Conservation (phyloP, 2,797 vertebrate species). For the Huso huso region DNA sequence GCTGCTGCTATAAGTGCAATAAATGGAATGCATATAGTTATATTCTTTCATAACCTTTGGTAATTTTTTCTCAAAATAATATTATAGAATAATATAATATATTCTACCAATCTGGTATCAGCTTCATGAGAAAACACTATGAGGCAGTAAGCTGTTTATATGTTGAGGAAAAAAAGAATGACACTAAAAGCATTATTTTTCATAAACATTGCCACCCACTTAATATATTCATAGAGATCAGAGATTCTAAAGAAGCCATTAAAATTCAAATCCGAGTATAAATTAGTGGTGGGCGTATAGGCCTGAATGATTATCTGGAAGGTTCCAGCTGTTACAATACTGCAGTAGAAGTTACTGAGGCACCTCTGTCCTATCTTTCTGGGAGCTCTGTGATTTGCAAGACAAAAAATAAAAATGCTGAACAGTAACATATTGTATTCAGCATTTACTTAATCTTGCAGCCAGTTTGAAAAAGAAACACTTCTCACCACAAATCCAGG, state of each 20-base stretch:
- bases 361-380: conserved; percentile 1
- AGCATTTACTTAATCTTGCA: conserved; percentile 7
- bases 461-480: conserved; percentile 11
- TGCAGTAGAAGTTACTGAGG: conserved; percentile 1
- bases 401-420: conserved; percentile 15
- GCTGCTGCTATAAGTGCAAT: too few species aligned
- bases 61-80: too few species aligned
- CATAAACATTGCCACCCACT: neutral
- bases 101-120: too few species aligned
- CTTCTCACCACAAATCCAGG: conserved; percentile 75
- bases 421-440: conserved; percentile 19
- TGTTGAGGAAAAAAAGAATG: neutral
- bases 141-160: too few species aligned
- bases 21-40: too few species aligned
- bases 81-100: too few species aligned
- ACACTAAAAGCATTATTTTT: conserved; percentile 8
- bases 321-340: conserved; percentile 10
- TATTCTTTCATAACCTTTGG: too few species aligned
- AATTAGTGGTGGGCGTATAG: conserved; percentile 19
- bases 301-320: conserved; percentile 20
- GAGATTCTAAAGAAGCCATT: conserved; percentile 11
- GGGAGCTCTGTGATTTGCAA: neutral
- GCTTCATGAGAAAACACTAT: too few species aligned
- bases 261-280: conserved; percentile 26
- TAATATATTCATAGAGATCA: neutral